A percentile compares a stretch with the other conserved stretches of the same genome.
Conservation (phyloP, 2,113 vertebrate species). For the Loxodonta africana region DNA sequence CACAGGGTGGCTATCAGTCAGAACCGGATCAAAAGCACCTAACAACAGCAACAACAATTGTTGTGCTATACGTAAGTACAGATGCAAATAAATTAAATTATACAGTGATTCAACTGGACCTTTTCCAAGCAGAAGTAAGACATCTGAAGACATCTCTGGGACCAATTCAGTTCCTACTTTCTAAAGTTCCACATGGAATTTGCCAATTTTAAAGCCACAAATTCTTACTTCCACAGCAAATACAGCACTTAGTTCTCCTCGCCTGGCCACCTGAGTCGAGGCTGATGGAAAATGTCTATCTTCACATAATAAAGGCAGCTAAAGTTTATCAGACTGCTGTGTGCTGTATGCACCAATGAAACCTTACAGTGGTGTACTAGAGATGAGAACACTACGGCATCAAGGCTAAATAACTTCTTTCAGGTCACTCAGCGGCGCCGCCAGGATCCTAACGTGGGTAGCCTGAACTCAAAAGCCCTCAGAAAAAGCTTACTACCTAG, state of each 20-base stretch:
- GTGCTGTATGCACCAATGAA: not conserved
- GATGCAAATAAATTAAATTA: not conserved
- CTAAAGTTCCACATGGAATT: constrained; percentile 16
- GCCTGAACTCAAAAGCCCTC: not conserved
- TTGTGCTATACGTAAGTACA: not conserved
- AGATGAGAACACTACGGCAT: not conserved
- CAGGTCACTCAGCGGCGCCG: not conserved
- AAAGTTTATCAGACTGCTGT: too few relatives aligned
- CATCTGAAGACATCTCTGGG: constrained; percentile 24
- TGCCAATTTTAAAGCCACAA: not conserved
- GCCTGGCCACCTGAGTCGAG: not conserved
- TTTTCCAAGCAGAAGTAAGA: not conserved
- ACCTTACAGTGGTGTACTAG: not conserved
- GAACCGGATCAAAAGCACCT: too few relatives aligned
- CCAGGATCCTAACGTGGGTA: not conserved
- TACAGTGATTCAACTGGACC: not conserved
- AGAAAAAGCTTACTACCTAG: not conserved
- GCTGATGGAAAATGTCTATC: not conserved
- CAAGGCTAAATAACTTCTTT: not conserved
- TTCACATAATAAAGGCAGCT: not conserved
- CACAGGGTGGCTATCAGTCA: too few relatives aligned
- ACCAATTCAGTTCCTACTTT: not conserved
- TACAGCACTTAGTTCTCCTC: not conserved
- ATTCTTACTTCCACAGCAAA: constrained; percentile 33
- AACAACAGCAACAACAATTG: too few relatives aligned